A percentile compares a stretch with the other conserved stretches of the same genome.
These are phyloP conservation scores for Dynastes tityus DNA, from an alignment of 2,888 invertebrate species.

Conservation along the genomic window DNA sequence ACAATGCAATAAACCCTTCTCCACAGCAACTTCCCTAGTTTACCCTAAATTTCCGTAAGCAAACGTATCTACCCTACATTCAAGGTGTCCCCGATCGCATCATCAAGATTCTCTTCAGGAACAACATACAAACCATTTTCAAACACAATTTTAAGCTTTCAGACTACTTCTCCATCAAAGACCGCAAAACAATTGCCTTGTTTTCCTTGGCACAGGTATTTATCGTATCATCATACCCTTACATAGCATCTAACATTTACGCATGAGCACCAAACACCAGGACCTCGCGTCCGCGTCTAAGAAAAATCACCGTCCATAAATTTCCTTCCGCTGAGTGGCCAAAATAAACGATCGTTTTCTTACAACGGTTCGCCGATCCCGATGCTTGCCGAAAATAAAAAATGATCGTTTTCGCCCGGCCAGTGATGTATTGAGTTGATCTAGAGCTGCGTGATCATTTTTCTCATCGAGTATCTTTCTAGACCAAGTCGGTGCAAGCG, in stretches of 20 bases:
- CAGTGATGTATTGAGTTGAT: slow-evolving; percentile 26
- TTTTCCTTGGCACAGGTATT: no score
- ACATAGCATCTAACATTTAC: background rate
- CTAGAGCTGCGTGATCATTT: slow-evolving; percentile 10
- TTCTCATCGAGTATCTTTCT: background rate
- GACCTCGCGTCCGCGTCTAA: background rate
- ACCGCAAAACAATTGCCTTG: no score
- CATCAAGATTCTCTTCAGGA: no score
- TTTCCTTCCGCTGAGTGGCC: background rate
- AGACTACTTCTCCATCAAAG: no score
- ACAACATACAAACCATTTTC: no score
- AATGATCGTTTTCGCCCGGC: background rate
- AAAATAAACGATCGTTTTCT: slow-evolving; percentile 26
- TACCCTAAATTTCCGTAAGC: no score
- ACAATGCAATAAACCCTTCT: no score
- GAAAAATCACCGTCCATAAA: slow-evolving; percentile 13
- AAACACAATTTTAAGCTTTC: no score
- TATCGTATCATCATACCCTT: background rate
- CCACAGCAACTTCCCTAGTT: no score
- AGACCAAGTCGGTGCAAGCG: background rate
- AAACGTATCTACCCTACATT: no score
- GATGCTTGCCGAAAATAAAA: background rate
- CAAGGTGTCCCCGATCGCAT: no score
- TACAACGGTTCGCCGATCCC: background rate
- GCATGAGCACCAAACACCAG: background rate